A percentile compares a stretch with the other conserved stretches of the same genome.
These are phyloP conservation scores for Metaphire vulgaris DNA, from an alignment of 1,140 invertebrate genomes.

Conservation along the genomic window DNA sequence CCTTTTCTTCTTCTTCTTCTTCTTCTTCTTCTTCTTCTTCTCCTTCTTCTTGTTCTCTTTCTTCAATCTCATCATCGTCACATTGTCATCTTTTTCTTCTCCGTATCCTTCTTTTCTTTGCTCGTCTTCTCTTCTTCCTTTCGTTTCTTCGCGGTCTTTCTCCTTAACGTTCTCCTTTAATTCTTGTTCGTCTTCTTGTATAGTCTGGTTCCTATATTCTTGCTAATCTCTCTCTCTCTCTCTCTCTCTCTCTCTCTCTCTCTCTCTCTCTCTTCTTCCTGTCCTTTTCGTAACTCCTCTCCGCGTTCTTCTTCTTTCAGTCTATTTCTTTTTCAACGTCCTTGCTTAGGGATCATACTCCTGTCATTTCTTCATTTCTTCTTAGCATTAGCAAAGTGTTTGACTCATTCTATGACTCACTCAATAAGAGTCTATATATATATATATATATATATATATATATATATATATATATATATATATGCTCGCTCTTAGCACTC, in stretches of 20 bases:
- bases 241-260: not conserved
- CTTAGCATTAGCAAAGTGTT: not conserved
- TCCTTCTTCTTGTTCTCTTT: not conserved
- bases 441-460: no score
- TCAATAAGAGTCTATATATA: no score
- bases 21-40: not conserved
- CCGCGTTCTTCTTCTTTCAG: not conserved
- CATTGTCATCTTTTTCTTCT: not conserved
- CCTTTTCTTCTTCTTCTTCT: not conserved
- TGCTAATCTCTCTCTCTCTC: not conserved
- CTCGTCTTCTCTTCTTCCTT: not conserved
- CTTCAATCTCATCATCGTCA: not conserved
- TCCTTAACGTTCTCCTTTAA: no score
- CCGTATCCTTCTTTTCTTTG: not conserved
- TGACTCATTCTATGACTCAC: no score
- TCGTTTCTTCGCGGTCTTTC: no score
- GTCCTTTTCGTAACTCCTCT: not conserved
- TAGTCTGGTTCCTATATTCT: not conserved
- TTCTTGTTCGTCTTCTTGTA: not conserved
- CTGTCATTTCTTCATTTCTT: not conserved
- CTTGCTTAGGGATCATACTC: no score
- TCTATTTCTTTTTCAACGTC: no score
- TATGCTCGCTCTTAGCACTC: no score
- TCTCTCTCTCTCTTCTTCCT: not conserved
- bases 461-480: no score